Evolutionary conservation across 2,797 vertebrate genomes (phyloP).

Genomic region (Tokudaia muenninki): DNA sequence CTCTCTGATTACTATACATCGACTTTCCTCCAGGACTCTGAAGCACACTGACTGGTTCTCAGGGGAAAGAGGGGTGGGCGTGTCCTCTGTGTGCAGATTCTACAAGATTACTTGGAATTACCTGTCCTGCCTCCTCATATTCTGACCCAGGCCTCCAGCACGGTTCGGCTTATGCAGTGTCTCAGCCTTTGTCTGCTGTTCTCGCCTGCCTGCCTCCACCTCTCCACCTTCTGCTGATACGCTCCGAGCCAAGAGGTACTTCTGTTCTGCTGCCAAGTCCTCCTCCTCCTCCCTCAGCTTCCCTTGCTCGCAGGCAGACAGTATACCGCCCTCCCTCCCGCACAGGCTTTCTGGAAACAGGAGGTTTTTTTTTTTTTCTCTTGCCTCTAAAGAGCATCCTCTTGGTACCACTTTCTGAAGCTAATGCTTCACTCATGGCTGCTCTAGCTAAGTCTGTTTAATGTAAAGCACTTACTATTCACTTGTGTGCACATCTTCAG

Average conservation of each 20-base stretch:
- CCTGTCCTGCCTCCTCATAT: background rate
- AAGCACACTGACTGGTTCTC: background rate
- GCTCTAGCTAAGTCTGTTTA: background rate
- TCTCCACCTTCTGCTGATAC: slow-evolving; percentile 71
- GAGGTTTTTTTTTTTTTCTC: background rate
- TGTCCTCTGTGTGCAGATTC: background rate
- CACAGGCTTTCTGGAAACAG: slow-evolving; percentile 33
- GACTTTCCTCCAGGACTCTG: background rate
- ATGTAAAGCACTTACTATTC: background rate
- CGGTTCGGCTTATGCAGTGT: background rate
- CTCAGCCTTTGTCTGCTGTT: slow-evolving; percentile 6
- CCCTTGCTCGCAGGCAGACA: background rate
- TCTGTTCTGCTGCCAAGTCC: slow-evolving; percentile 50
- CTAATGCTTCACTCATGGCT: background rate
- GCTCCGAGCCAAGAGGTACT: slow-evolving; percentile 9
- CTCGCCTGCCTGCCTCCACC: slow-evolving; percentile 69
- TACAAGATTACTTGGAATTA: background rate
- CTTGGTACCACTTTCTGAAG: background rate
- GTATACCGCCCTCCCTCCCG: background rate
- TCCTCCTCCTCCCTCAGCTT: slow-evolving; percentile 32
- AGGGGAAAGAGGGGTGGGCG: no score
- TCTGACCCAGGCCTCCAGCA: background rate
- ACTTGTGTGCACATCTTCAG: background rate
- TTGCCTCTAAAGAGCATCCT: background rate
- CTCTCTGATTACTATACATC: background rate